phyloP scores from a whole-genome alignment of 37 sponge, comb jelly and placozoan species.

The Halichondria panicea region DNA sequence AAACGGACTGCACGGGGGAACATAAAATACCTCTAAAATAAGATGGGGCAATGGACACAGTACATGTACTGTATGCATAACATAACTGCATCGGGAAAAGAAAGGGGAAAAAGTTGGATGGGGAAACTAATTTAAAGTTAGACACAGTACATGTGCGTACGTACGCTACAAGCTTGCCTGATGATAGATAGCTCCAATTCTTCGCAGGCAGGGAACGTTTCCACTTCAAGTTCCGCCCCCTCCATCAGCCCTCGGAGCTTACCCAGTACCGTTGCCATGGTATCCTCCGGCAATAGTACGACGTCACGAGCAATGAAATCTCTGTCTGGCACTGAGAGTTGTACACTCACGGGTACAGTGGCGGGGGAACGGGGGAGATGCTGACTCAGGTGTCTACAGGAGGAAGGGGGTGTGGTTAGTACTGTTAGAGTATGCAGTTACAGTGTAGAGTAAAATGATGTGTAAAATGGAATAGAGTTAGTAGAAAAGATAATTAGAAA shows the following conservation, averaged over 20 bases:
- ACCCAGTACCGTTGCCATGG: slow-evolving; percentile 43
- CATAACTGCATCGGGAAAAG: too few species aligned
- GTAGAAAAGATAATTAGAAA: too few species aligned
- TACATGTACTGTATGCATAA: background rate
- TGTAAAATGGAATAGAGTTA: too few species aligned
- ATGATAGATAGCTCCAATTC: slow-evolving; percentile 56
- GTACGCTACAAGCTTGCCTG: slow-evolving; percentile 9
- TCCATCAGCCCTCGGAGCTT: slow-evolving; percentile 49
- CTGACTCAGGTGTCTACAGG: slow-evolving; percentile 54
- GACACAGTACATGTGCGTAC: background rate
- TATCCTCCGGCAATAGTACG: slow-evolving; percentile 58
- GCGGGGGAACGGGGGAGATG: slow-evolving; percentile 53
- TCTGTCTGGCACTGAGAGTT: slow-evolving; percentile 49
- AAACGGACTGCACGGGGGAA: slow-evolving; percentile 17
- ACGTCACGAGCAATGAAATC: slow-evolving; percentile 38
- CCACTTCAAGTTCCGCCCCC: slow-evolving; percentile 27
- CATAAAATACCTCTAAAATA: background rate
- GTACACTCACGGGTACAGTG: slow-evolving; percentile 56
- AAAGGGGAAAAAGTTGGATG: too few species aligned
- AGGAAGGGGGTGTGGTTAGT: too few species aligned
- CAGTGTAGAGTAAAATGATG: too few species aligned
- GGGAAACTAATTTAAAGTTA: too few species aligned
- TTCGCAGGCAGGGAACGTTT: slow-evolving; percentile 44
- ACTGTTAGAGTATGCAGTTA: too few species aligned
- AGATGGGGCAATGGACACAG: background rate